These are phyloP conservation scores for Zoanthus solanderi DNA, from an alignment of 92 coral and sea anemone species.

Conservation along the genomic window DNA sequence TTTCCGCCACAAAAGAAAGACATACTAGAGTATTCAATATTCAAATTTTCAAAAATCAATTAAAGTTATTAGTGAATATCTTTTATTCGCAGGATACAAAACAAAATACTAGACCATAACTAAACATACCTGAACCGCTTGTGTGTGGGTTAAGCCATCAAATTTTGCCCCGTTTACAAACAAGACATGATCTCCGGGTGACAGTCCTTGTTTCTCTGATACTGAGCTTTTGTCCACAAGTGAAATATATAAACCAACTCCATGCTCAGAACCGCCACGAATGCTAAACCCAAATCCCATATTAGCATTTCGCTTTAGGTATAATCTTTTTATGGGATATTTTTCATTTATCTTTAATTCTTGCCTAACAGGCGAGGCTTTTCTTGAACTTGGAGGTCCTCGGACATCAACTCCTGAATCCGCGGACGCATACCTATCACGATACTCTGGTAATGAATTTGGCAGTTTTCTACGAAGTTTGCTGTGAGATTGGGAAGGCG, in stretches of 20 bases:
- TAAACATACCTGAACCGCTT: slow-evolving; percentile 91
- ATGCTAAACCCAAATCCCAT: slow-evolving; percentile 92
- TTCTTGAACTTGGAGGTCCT: slow-evolving; percentile 34
- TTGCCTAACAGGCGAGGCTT: slow-evolving; percentile 51
- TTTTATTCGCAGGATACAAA: not conserved
- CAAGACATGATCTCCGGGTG: slow-evolving; percentile 93
- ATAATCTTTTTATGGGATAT: slow-evolving; percentile 74
- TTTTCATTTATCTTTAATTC: slow-evolving; percentile 40
- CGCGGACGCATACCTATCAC: slow-evolving; percentile 60
- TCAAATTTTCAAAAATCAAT: not conserved
- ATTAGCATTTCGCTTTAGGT: slow-evolving; percentile 73
- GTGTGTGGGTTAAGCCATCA: slow-evolving; percentile 84
- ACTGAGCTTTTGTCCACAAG: slow-evolving; percentile 82
- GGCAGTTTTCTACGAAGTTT: slow-evolving; percentile 55
- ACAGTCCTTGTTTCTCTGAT: slow-evolving; percentile 84
- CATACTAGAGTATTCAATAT: not conserved
- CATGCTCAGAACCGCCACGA: slow-evolving; percentile 98
- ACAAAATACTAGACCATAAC: not conserved
- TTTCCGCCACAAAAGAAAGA: not conserved
- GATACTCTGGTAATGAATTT: slow-evolving; percentile 70
- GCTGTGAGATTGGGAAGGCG: slow-evolving; percentile 64
- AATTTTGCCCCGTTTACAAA: slow-evolving; percentile 80
- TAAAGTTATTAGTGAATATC: not conserved
- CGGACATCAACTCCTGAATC: slow-evolving; percentile 86
- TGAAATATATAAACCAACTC: slow-evolving; percentile 95